Percentiles rank a stretch among this genome's conserved stretches.
phyloP scores from a whole-genome alignment of 2,797 vertebrate genomes.

The Todus mexicanus region DNA sequence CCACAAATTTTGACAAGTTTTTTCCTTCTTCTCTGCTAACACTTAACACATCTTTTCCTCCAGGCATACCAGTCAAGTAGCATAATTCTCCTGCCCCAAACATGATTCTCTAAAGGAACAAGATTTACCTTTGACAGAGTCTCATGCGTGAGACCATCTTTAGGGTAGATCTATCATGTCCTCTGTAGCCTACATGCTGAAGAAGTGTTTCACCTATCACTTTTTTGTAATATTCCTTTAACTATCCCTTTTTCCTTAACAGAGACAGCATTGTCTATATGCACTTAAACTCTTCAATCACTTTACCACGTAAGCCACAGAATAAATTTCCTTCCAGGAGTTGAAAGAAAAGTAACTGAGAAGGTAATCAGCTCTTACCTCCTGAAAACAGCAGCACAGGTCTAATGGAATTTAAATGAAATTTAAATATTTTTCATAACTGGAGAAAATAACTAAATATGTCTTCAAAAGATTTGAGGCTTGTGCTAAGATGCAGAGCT shows the following conservation, averaged over 20 bases:
- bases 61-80: neutral
- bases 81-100: neutral
- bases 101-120: neutral
- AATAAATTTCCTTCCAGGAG: constrained; percentile 24
- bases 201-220: neutral
- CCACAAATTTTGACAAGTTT: neutral
- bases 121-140: neutral
- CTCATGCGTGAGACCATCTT: neutral
- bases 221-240: neutral
- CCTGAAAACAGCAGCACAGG: neutral
- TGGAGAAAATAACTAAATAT: neutral
- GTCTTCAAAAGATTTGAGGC: neutral
- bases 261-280: neutral
- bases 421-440: neutral
- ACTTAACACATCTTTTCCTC: neutral
- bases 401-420: neutral
- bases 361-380: neutral
- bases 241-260: neutral
- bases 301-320: neutral
- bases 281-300: neutral
- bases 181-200: neutral
- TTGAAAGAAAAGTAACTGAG: neutral
- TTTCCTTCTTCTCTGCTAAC: neutral
- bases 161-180: neutral
- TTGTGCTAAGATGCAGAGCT: neutral